phyloP scores from a whole-genome alignment of 2,888 invertebrate genomes.

The Lithophane leautieri region DNA sequence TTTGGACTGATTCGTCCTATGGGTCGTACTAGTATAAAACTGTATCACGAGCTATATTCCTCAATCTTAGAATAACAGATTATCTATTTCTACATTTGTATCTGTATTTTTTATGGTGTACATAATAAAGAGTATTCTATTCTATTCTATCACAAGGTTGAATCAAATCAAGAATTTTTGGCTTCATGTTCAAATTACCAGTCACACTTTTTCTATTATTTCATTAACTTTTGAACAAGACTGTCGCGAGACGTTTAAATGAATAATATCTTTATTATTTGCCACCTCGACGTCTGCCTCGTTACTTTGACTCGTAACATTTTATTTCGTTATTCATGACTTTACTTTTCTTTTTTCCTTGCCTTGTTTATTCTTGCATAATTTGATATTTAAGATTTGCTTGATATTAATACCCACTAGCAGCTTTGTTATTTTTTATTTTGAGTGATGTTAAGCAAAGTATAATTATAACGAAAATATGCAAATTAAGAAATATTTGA shows the following conservation, averaged over 20 bases:
- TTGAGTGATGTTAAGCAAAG: background rate
- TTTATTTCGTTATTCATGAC: slow-evolving; percentile 36
- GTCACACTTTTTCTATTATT: slow-evolving; percentile 9
- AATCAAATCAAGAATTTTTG: slow-evolving; percentile 3
- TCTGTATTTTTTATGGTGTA: too few species aligned
- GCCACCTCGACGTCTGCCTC: slow-evolving; percentile 20
- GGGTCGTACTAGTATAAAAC: too few species aligned
- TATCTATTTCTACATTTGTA: too few species aligned
- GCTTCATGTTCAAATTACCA: slow-evolving; percentile 34
- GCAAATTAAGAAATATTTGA: background rate
- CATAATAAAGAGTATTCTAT: too few species aligned
- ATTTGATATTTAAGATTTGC: slow-evolving; percentile 18
- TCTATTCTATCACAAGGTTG: too few species aligned
- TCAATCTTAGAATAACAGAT: too few species aligned
- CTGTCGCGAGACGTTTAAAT: slow-evolving; percentile 14
- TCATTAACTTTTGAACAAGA: slow-evolving; percentile 16
- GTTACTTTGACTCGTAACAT: slow-evolving; percentile 29
- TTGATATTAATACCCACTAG: background rate
- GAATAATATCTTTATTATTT: slow-evolving; percentile 42
- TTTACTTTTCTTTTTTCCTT: slow-evolving; percentile 22
- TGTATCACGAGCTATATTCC: too few species aligned
- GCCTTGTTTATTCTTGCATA: slow-evolving; percentile 9
- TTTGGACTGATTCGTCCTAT: too few species aligned
- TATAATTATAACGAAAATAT: background rate
- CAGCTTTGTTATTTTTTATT: background rate